Base-by-base conservation (phyloP, 1,140 invertebrate species). In the Eupeodes corollae region DNA sequence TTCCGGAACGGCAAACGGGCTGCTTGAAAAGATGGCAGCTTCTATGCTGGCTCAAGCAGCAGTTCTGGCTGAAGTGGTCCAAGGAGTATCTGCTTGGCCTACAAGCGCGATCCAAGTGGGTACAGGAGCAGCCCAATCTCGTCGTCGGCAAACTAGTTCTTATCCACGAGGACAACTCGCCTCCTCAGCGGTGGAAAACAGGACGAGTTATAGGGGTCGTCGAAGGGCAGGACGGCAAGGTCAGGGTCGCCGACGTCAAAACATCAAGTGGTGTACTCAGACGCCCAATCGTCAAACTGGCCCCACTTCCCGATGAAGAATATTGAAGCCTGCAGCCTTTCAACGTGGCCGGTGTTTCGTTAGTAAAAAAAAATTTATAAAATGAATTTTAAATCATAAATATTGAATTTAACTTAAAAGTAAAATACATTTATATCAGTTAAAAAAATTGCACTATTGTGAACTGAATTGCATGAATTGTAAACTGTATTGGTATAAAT, bases 151-250 rank as follows among this genome's bases (percentile, higher is more conserved):
- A 50, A 3, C 6, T 65, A 35, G 68, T 70, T 1, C 42, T 71
- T 1, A 44, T 71, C 3, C 60, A 63, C 41, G 49, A 58, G 34
- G 58, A 65, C 9, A 53, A 54, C 16, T 18, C 57, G 12, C 60
- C 67, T 13, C 63, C 60, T 12, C 47, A 58, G 6, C 57, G 60
- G 46, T 71, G 70, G 69, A 15, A 41, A 3, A 16, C 71, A 15
- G 69, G 56, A 15, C 47, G 63, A 5, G 55, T 71, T 3, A 19
- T 56, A 13, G 51, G 61, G 15, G 57, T 64, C 21, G 54, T 61
- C 49, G 59, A 58, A 3, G 65, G 66, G n/a, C 13, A 21, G 6
- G 69, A 70, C 49, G 59, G 60, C 8, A 32, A 63, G n/a, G 63
- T 69, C 5, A 39, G 70, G 40, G 59, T 63, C 1, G 67, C 59